Conservation (phyloP, 2,888 invertebrate species). For the Ornithoptera alexandrae region DNA sequence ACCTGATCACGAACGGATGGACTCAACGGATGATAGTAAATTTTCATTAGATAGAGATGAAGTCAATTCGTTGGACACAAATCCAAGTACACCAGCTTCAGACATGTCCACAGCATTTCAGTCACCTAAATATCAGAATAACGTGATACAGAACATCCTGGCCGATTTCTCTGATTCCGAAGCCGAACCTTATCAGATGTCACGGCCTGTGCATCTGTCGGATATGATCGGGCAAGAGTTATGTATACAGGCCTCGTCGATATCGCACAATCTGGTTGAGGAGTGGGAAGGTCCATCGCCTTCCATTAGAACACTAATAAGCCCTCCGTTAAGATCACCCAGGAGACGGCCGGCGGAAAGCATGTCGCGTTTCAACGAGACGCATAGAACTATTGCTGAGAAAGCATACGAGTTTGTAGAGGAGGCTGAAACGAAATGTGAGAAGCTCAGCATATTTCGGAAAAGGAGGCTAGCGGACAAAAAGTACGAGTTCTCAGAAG, state of each 20-base stretch:
- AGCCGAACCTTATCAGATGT: conserved; percentile 72
- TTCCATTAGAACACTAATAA: conserved; percentile 71
- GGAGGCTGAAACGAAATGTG: conserved; percentile 88
- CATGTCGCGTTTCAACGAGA: conserved; percentile 76
- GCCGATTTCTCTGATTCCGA: conserved; percentile 83
- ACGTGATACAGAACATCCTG: conserved; percentile 81
- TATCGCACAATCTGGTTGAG: conserved; percentile 73
- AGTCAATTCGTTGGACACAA: conserved; percentile 56
- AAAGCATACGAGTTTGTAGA: conserved; percentile 93
- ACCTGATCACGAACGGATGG: conserved; percentile 59
- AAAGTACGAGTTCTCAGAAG: conserved; percentile 94
- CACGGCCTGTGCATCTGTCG: conserved; percentile 65
- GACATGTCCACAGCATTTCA: conserved; percentile 70
- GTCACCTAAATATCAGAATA: conserved; percentile 76
- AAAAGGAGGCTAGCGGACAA: conserved; percentile 93
- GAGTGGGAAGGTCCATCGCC: conserved; percentile 77
- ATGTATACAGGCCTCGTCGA: conserved; percentile 71
- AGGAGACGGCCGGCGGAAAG: conserved; percentile 72
- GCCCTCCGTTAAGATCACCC: conserved; percentile 71
- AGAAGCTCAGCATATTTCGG: conserved; percentile 91
- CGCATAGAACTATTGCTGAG: conserved; percentile 81
- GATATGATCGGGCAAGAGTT: conserved; percentile 74
- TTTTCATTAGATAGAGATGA: conserved; percentile 63
- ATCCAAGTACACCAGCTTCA: conserved; percentile 63
- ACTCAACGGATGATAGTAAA: conserved; percentile 57